Base-by-base conservation (phyloP, 2,113 vertebrate species). In the Myxocyprinus asiaticus region DNA sequence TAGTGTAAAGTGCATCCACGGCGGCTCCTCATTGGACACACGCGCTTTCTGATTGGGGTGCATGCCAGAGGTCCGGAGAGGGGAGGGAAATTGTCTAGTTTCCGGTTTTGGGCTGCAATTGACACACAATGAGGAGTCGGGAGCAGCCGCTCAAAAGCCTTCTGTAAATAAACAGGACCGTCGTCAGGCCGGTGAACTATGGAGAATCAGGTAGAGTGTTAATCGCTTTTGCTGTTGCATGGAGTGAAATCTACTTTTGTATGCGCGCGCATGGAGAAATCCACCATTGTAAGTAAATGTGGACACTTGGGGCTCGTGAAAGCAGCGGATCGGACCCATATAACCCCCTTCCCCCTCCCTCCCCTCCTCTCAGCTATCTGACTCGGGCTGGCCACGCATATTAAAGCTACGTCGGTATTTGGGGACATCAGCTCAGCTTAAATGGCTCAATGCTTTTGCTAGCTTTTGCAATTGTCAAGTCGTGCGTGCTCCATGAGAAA, bases 141-240 rank as follows among this genome's bases (percentile, higher is more conserved):
- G 89, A 88, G 91, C 91, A 91, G 88, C 88, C 89, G 90, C 85
- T 85, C 68, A 81, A 88, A 92, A 90, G 88, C 81, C 90, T 89
- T 90, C 92, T 92, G 91, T 94, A 93, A 93, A 93, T 93, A 93
- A 89, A 92, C 90, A 91, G 85, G 89, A 90, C 86, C 22, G 22
- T 33, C 22, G 22, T 33, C 22, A 1, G 22, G 22, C 87, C 87
- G 78, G 89, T 91, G 85, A 80, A 92, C 91, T 93, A 96, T 95
- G 95, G 95, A 96, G 91, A 96, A 95, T 91, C 94, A 96, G 95
- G 96, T 95, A 95, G 22, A 1, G 68, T 75, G 50, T 12, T 69
- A 44, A 53, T 42, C 65, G 56, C 58, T 61, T 62, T 51, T 47
- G 12, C 11, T 51, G 53, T 67, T 58, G 62, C 73, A 65, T 65